Base-by-base conservation (phyloP, 2,888 invertebrate species). In the Leucoma salicis region DNA sequence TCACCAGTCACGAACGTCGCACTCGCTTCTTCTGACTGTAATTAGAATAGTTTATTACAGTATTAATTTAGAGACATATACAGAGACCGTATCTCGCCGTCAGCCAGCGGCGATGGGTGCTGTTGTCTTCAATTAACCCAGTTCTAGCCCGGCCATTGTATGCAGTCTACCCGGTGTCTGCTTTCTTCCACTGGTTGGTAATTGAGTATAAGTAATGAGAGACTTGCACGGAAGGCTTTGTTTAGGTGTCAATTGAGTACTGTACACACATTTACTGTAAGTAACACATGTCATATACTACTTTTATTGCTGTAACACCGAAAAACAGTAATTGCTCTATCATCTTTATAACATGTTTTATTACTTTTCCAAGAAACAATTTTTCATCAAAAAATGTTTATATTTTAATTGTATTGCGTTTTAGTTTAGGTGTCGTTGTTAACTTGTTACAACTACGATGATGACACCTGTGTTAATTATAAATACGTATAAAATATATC, bases 71-170 rank as follows among this genome's bases (percentile, higher is more conserved):
- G 69, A 68, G 63, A 57, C 60, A 63, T 61, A n/a, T n/a, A 63
- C 66, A 53, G 66, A 77, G 80, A 82, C 82, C 70, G 58, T 63
- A 80, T 81, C 75, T 74, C 67, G 66, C 57, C 46, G 70, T 57
- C 66, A 53, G 76, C 79, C 75, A 58, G 64, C 69, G 76, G 78
- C 81, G 63, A 69, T 78, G 68, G 75, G 63, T 66, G 73, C 73
- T 76, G 76, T 79, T 78, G 81, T 80, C 83, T 83, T 82, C 82
- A 83, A 86, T 88, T 88, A 86, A 86, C 87, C 87, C 79, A 86
- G 74, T 80, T 87, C 72, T 74, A 66, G 69, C 68, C 57, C 63
- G 71, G 61, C 74, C 79, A 82, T 83, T 86, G 85, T 87, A 68
- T 74, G 58, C 65, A 71, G 87, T 88, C 86, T 88, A 70, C 72